phyloP scores from a whole-genome alignment of 2,797 vertebrate genomes.

The Paratrypauchen microcephalus region DNA sequence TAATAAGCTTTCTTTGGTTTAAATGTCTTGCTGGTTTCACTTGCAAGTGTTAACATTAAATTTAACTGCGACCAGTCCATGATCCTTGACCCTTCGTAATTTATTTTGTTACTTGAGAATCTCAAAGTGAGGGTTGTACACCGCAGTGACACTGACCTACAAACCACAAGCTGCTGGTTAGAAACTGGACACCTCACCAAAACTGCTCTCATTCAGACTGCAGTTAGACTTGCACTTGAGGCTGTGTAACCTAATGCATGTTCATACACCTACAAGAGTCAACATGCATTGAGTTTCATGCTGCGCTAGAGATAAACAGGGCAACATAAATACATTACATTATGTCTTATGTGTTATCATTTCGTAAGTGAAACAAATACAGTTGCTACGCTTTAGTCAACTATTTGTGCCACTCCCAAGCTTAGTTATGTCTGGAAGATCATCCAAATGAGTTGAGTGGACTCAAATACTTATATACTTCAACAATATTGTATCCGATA shows the following conservation, averaged over 20 bases:
- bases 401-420: background rate
- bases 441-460: background rate
- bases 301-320: background rate
- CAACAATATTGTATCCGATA: no score
- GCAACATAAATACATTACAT: background rate
- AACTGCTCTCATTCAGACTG: slow-evolving; percentile 11
- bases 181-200: slow-evolving; percentile 29
- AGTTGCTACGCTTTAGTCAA: background rate
- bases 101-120: slow-evolving; percentile 18
- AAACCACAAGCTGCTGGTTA: slow-evolving; percentile 23
- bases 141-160: slow-evolving; percentile 37
- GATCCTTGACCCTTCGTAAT: slow-evolving; percentile 15
- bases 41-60: background rate
- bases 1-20: no score
- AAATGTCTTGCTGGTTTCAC: background rate
- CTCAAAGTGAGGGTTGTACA: slow-evolving; percentile 10
- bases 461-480: background rate
- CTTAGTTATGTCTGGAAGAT: background rate
- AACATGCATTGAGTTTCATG: slow-evolving; percentile 17
- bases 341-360: background rate
- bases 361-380: no score
- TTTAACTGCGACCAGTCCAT: background rate
- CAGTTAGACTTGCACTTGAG: slow-evolving; percentile 23
- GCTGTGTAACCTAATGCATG: slow-evolving; percentile 21
- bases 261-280: slow-evolving; percentile 18